These are phyloP conservation scores for Habroteleia sp. DNA, from an alignment of 2,888 invertebrate species.

Conservation along the genomic window DNA sequence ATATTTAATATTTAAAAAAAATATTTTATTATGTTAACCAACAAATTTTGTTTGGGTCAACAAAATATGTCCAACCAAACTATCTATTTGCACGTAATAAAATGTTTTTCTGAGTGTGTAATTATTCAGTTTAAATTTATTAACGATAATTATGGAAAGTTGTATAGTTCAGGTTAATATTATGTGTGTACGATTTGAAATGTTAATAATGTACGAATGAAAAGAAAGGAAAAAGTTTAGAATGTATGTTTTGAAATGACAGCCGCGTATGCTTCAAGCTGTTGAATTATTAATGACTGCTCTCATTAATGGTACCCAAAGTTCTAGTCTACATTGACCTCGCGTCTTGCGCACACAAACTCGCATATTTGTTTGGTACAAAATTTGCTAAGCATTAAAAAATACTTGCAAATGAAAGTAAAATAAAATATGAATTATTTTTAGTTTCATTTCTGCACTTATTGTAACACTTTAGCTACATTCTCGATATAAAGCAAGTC, in stretches of 20 bases:
- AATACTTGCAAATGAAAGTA: too few relatives aligned
- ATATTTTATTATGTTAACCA: too few relatives aligned
- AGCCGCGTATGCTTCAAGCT: conserved; percentile 1
- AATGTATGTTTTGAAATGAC: conserved; percentile 2
- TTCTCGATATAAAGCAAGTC: conserved; percentile 8
- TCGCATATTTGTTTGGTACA: not conserved
- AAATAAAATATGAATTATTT: too few relatives aligned
- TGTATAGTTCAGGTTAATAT: too few relatives aligned
- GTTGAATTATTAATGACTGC: conserved; percentile 24
- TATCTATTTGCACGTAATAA: too few relatives aligned
- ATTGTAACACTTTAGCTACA: conserved; percentile 1
- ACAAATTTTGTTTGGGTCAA: too few relatives aligned
- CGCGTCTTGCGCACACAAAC: not conserved
- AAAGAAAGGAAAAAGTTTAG: not conserved
- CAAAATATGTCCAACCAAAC: too few relatives aligned
- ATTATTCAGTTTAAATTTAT: too few relatives aligned
- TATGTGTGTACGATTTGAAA: not conserved
- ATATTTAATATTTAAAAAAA: too few relatives aligned
- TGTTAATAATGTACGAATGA: not conserved
- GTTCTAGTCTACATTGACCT: conserved; percentile 11
- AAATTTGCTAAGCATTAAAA: too few relatives aligned
- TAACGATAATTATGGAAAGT: too few relatives aligned
- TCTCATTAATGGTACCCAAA: conserved; percentile 15
- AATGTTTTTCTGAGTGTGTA: too few relatives aligned
- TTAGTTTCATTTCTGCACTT: conserved; percentile 11